A percentile compares a stretch with the other conserved stretches of the same genome.
phyloP scores from a whole-genome alignment of 2,113 vertebrate genomes.

The Gambusia holbrooki region DNA sequence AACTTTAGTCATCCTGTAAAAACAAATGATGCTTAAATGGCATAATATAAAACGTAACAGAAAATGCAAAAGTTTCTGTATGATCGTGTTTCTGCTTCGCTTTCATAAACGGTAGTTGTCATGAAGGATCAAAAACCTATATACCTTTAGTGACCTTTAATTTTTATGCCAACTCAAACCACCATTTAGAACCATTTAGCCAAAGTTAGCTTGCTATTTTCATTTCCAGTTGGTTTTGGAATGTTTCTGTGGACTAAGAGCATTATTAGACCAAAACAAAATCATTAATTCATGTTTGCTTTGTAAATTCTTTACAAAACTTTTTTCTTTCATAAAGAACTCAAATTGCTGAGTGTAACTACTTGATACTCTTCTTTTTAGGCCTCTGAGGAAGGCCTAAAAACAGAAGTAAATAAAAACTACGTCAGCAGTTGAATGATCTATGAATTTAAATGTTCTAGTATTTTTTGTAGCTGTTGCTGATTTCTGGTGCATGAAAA shows the following conservation, averaged over 20 bases:
- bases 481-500: neutral
- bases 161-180: slow-evolving; percentile 21
- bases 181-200: neutral
- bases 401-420: too few relatives aligned
- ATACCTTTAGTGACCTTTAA: slow-evolving; percentile 15
- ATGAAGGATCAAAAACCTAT: neutral
- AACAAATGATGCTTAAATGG: neutral
- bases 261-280: neutral
- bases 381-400: too few relatives aligned
- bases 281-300: neutral
- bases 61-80: neutral
- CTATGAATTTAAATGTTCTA: too few relatives aligned
- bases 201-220: neutral
- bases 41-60: neutral
- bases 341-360: neutral
- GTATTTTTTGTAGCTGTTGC: neutral
- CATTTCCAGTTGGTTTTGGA: neutral
- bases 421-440: too few relatives aligned
- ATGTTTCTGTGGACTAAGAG: neutral
- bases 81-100: neutral
- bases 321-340: neutral
- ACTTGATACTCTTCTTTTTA: neutral
- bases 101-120: slow-evolving; percentile 8
- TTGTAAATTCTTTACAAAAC: neutral
- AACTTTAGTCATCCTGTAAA: neutral